These are phyloP conservation scores for Erpetoichthys calabaricus DNA, from an alignment of 2,797 vertebrate species.

Conservation along the genomic window DNA sequence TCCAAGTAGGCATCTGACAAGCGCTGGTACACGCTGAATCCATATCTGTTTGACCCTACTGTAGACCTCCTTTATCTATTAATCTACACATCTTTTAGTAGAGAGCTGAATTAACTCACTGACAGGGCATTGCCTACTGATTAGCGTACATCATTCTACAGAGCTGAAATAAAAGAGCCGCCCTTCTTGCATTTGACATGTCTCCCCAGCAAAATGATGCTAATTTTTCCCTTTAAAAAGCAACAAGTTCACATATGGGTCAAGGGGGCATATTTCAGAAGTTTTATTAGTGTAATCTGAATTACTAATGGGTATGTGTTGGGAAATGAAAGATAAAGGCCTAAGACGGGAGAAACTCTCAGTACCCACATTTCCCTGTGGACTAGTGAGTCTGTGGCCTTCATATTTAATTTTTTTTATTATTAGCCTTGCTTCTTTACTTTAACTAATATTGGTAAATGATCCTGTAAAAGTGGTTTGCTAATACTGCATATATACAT, in stretches of 20 bases:
- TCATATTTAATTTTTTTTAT: constrained; percentile 33
- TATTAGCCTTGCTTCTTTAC: constrained; percentile 24
- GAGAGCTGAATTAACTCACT: constrained; percentile 85
- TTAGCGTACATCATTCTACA: constrained; percentile 76
- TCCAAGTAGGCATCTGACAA: constrained; percentile 96
- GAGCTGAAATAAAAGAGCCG: constrained; percentile 56
- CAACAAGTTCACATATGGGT: constrained; percentile 51
- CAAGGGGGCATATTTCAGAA: constrained; percentile 14
- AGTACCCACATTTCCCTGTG: constrained; percentile 4
- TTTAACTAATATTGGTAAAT: too few relatives aligned
- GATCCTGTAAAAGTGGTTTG: too few relatives aligned
- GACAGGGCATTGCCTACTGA: constrained; percentile 71
- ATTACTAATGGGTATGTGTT: constrained; percentile 21
- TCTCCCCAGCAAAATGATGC: constrained; percentile 55
- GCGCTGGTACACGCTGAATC: constrained; percentile 75
- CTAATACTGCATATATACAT: too few relatives aligned
- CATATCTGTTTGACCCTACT: constrained; percentile 81
- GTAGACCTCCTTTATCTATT: constrained; percentile 91
- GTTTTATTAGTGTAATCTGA: constrained; percentile 26
- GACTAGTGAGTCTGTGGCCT: constrained; percentile 9
- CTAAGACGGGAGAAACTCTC: constrained; percentile 17
- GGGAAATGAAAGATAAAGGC: constrained; percentile 23
- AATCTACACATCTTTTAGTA: constrained; percentile 94
- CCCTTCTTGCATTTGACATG: constrained; percentile 52
- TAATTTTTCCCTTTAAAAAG: constrained; percentile 49